Base-by-base conservation (phyloP, 2,888 invertebrate genomes). In the Ceriagrion tenellum region DNA sequence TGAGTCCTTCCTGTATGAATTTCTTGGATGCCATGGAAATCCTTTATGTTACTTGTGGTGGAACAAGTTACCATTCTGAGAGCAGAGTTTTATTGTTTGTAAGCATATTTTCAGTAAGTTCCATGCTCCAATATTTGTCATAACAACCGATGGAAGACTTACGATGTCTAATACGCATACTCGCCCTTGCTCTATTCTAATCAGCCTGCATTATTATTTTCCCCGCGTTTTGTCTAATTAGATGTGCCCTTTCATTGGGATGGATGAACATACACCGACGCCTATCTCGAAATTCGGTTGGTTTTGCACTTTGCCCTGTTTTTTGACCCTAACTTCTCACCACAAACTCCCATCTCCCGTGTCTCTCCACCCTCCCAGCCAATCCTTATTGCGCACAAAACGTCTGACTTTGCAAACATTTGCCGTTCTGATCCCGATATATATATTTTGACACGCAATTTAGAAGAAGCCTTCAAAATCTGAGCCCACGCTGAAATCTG, bases 401-500 rank as follows among this genome's bases (percentile, higher is more conserved):
- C 18, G n/a, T 81, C 30, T 35, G 26, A 30, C 81, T 81, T 35
- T 81, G 30, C 81, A 81, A 81, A 81, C 81, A 81, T 81, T 81
- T 81, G 35, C 81, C 81, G 81, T 81, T 35, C 81, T 3, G 30
- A 35, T 13, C 35, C 30, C 81, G 81, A 81, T 81, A 30, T 47
- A n/a, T 30, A 35, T 30, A 81, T 81, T 81, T 35, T 81, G 35
- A 35, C 81, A 81, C 81, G 81, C 81, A 81, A 81, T 81, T n/a
- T 81, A 81, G 81, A 81, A 10, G 81, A 81, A 81, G 81, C 81
- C 81, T 81, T 81, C 81, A 81, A 81, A 81, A 13, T 18, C 35
- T 4, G 35, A 81, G 16, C 30, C 81, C 81, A 35, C 81, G 8
- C 81, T 81, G 81, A 81, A 81, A 81, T 81, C 30, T 81, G 81